Evolutionary conservation across 2,888 invertebrate genomes (phyloP), one percentile per base, ranked within the genome.

Genomic region (Amblyteles armatorius): DNA sequence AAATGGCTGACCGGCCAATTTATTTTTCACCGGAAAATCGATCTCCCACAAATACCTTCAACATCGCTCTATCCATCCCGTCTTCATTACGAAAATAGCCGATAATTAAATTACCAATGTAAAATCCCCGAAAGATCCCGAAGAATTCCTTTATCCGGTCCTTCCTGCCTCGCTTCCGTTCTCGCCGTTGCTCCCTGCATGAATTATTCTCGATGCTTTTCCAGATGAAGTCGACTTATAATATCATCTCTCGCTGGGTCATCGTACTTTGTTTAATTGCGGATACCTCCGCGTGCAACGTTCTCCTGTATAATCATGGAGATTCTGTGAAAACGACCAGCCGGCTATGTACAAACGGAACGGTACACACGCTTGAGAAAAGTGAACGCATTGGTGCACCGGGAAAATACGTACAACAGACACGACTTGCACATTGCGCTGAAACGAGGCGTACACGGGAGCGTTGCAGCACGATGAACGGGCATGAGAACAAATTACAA

Each of bases 51-150:
- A 22, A 73, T 48, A 29, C 29, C 63, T 11, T 60, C 26, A 36
- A 13, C 11, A 19, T 50, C 52, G n/a, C 48, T 44, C 19, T 52
- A 40, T 19, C 67, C 29, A 9, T 57, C 55, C 55, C 63, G 48
- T 76, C 33, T 29, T 83, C 55, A 79, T 79, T 76, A 71, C 48
- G 19, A 52, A 65, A 83, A 79, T 79, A 76, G 55, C 48, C 71
- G 71, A 79, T 76, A 71, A 76, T 83, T 74, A 55, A 83, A 76
- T 76, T 71, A 74, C 55, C 69, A 29, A 60, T 72, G 67, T 36
- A 67, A 60, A 65, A 48, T 57, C 3, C 40, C 33, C 26, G 67
- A 68, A 68, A 36, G 13, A 78, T 19, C 36, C 36, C 11, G 36
- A 26, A 68, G n/a, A 19, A 26, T 67, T 36, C 1, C 36, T n/a